Evolutionary conservation across 2,797 vertebrate species (phyloP).

Genomic region (Glossophaga mutica): DNA sequence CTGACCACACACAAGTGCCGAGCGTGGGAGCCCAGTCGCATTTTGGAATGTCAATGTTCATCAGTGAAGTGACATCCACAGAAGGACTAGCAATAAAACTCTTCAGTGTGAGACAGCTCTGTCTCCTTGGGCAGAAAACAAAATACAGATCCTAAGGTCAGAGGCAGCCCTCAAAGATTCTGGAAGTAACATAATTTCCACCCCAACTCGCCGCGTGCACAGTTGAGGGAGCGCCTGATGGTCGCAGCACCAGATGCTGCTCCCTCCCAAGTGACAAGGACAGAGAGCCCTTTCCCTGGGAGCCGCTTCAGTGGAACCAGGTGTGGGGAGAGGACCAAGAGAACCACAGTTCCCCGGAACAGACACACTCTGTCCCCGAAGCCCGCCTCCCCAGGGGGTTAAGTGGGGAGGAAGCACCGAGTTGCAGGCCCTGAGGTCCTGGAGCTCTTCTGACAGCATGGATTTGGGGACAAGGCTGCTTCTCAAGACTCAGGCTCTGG

Average conservation of each 20-base stretch:
- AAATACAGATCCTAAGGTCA: rapidly evolving
- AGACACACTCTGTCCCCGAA: rapidly evolving
- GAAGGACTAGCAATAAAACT: not conserved
- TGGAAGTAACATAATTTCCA: too few relatives aligned
- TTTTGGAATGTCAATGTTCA: not conserved
- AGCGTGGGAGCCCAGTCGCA: not conserved
- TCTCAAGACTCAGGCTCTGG: not conserved
- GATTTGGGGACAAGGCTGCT: not conserved
- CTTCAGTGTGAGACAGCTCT: not conserved
- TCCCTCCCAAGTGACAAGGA: not conserved
- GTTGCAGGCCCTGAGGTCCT: not conserved
- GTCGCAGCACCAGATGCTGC: not conserved
- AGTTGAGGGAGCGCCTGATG: too few relatives aligned
- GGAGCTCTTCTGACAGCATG: not conserved
- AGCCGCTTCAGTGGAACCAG: not conserved
- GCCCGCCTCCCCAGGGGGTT: not conserved
- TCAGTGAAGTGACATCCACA: not conserved
- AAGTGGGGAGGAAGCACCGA: not conserved
- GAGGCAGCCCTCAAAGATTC: not conserved
- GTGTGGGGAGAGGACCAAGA: not conserved
- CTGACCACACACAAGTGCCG: not conserved
- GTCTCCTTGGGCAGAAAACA: not conserved
- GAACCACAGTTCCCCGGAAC: not conserved
- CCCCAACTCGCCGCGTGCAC: rapidly evolving
- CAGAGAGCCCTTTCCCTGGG: rapidly evolving